Conservation (phyloP, 2,113 vertebrate genomes). For the Microcebus lehilahytsara region DNA sequence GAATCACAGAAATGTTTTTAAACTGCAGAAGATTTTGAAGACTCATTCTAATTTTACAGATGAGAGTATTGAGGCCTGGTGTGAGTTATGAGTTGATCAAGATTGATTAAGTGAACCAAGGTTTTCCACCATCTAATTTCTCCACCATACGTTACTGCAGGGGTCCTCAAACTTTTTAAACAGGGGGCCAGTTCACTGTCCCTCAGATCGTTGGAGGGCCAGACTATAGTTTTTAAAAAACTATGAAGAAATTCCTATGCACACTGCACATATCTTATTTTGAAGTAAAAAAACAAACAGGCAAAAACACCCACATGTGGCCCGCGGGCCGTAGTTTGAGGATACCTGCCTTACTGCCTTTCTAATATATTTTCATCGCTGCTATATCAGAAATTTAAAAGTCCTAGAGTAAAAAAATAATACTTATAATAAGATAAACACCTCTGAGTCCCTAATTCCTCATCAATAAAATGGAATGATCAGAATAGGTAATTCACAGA, state of each 20-base stretch:
- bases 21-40: background rate
- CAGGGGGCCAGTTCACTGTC: too few relatives aligned
- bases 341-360: background rate
- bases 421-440: background rate
- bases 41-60: background rate
- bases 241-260: too few relatives aligned
- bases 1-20: background rate
- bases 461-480: background rate
- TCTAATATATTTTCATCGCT: slow-evolving; percentile 7
- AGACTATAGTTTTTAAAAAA: too few relatives aligned
- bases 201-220: too few relatives aligned
- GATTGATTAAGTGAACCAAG: background rate
- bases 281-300: too few relatives aligned
- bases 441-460: background rate
- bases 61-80: background rate
- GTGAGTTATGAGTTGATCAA: background rate
- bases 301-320: too few relatives aligned
- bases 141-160: background rate
- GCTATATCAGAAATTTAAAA: background rate
- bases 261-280: too few relatives aligned
- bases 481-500: background rate
- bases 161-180: too few relatives aligned
- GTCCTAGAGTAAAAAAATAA: background rate
- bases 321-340: too few relatives aligned
- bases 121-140: background rate